A percentile compares a stretch with the other conserved stretches of the same genome.
Conservation (phyloP, 2,888 invertebrate genomes). For the Caenorhabditis macrosperma region DNA sequence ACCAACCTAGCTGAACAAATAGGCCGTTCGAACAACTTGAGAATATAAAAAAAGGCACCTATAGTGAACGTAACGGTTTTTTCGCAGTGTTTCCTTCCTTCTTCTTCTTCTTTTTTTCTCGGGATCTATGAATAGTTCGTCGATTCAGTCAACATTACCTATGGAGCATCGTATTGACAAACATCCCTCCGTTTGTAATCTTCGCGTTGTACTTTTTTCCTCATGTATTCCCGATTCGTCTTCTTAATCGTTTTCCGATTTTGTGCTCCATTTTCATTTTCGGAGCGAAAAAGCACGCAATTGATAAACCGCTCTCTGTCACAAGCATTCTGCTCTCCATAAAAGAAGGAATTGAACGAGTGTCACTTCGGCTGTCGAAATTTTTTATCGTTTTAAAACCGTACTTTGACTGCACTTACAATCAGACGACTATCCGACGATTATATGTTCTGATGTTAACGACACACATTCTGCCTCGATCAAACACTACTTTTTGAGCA, state of each 20-base stretch:
- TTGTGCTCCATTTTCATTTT: not conserved
- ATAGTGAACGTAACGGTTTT: slow-evolving; percentile 25
- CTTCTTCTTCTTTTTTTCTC: not conserved
- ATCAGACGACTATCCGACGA: slow-evolving; percentile 40
- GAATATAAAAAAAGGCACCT: slow-evolving; percentile 36
- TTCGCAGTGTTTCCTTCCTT: slow-evolving; percentile 7
- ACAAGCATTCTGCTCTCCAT: not conserved
- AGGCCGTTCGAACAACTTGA: slow-evolving; percentile 54
- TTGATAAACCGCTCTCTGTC: not conserved
- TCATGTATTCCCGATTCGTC: not conserved
- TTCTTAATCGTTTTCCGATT: not conserved
- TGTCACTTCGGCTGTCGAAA: not conserved
- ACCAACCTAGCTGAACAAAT: slow-evolving; percentile 44
- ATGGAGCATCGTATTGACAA: slow-evolving; percentile 29
- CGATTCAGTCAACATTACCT: slow-evolving; percentile 27
- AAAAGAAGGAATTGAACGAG: not conserved
- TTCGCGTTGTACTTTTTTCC: not conserved
- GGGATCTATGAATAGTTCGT: slow-evolving; percentile 29
- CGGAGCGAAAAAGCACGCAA: slow-evolving; percentile 19
- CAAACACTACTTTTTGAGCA: not conserved
- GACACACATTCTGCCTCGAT: slow-evolving; percentile 19
- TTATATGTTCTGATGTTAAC: slow-evolving; percentile 42
- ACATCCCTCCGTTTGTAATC: not conserved
- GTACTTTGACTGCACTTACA: slow-evolving; percentile 48
- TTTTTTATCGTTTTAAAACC: slow-evolving; percentile 31